Evolutionary conservation across 2,113 vertebrate species (phyloP).

Genomic region (Chionodraco myersi): DNA sequence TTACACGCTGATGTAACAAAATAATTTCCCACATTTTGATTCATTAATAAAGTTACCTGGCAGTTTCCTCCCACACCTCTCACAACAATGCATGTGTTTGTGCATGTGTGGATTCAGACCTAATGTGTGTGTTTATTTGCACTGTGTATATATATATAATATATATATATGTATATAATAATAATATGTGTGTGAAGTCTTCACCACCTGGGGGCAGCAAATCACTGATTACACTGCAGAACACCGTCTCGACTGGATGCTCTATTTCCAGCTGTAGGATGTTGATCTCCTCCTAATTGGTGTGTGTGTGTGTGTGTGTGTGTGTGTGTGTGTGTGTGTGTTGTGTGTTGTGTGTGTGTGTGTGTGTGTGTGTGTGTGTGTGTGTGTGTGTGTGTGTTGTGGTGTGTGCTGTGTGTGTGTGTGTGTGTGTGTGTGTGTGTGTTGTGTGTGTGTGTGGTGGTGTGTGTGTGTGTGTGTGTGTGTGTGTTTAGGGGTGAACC

Average conservation of each 20-base stretch:
- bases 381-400: conserved; percentile 39
- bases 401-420: conserved; percentile 13
- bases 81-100: no score
- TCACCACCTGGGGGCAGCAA: conserved; percentile 63
- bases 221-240: not conserved
- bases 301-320: conserved; percentile 10
- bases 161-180: no score
- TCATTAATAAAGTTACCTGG: no score
- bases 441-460: conserved; percentile 25
- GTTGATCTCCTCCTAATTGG: not conserved
- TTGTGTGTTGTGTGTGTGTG: conserved; percentile 84
- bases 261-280: not conserved
- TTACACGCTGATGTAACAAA: no score
- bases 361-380: conserved; percentile 10
- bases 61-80: no score
- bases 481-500: conserved; percentile 90
- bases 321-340: conserved; percentile 33
- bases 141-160: no score
- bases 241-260: not conserved
- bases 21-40: no score
- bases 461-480: conserved; percentile 23
- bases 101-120: no score
- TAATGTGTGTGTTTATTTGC: no score
- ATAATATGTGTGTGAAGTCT: not conserved
- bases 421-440: conserved; percentile 4